Conservation (phyloP, 2,888 invertebrate species). For the Drosophila anomalata region DNA sequence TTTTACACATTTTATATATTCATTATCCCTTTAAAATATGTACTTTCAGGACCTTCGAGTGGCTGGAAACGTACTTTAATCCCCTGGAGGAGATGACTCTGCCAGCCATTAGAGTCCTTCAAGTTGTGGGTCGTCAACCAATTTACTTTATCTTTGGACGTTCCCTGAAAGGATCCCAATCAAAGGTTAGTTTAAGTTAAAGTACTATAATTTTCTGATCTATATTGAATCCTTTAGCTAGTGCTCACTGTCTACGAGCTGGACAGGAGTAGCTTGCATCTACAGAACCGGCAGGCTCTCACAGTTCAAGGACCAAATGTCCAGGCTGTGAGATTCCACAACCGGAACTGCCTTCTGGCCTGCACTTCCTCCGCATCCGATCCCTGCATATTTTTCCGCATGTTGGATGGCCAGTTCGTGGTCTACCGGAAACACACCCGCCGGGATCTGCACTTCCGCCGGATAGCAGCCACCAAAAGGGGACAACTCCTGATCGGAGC, state of each 20-base stretch:
- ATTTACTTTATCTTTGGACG: conserved; percentile 72
- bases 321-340: conserved; percentile 67
- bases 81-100: conserved; percentile 72
- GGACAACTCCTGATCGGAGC: conserved; percentile 70
- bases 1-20: no score
- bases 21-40: no score
- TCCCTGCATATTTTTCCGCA: conserved; percentile 72
- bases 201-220: neutral
- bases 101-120: conserved; percentile 65
- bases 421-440: conserved; percentile 64
- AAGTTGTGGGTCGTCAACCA: conserved; percentile 65
- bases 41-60: conserved; percentile 73
- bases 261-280: conserved; percentile 44
- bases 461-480: conserved; percentile 54
- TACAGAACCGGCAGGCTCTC: conserved; percentile 69
- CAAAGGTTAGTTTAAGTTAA: conserved; percentile 56
- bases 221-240: conserved; percentile 52
- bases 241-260: conserved; percentile 73
- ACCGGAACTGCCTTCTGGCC: conserved; percentile 73
- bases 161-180: conserved; percentile 55
- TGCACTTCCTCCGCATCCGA: conserved; percentile 49
- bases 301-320: conserved; percentile 66
- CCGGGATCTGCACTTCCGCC: conserved; percentile 70
- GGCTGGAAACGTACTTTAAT: conserved; percentile 80
- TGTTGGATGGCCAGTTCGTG: conserved; percentile 75